A percentile compares a stretch with the other conserved stretches of the same genome.
Evolutionary conservation across 2,797 vertebrate genomes (phyloP).

Genomic region (Spinus olivaceus): DNA sequence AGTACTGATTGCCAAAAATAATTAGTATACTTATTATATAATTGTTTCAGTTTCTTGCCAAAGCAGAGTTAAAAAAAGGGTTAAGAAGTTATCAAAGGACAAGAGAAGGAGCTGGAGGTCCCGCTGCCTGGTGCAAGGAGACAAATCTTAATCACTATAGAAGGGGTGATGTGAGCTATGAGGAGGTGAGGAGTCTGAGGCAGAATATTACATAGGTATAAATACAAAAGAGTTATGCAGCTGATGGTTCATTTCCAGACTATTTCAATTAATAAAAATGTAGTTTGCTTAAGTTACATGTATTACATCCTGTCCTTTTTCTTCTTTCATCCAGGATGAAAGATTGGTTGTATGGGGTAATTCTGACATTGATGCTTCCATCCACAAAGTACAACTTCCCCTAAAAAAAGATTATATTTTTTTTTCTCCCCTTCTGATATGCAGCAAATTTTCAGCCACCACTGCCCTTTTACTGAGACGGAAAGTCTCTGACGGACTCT

Average conservation of each 20-base stretch:
- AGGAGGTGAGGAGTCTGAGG: neutral
- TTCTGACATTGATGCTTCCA: neutral
- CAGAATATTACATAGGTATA: neutral
- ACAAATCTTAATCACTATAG: accelerated
- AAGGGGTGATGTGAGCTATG: neutral
- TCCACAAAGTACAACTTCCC: neutral
- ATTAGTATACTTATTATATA: neutral
- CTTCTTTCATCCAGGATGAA: neutral
- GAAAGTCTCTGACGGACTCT: neutral
- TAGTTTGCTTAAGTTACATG: neutral
- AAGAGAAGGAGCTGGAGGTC: neutral
- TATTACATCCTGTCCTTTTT: neutral
- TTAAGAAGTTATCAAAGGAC: neutral
- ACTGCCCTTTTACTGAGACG: neutral
- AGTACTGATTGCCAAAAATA: neutral
- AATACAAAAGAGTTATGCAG: neutral
- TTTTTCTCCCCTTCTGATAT: neutral
- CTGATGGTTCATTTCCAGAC: neutral
- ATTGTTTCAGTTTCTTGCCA: neutral
- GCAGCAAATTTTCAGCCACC: neutral
- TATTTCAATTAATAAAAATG: neutral
- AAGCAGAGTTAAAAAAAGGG: neutral
- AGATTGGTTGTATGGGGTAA: neutral
- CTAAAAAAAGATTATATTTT: neutral
- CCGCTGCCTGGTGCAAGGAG: neutral